Evolutionary conservation across 1,140 invertebrate genomes (phyloP).

Genomic region (Chelonus insularis): DNA sequence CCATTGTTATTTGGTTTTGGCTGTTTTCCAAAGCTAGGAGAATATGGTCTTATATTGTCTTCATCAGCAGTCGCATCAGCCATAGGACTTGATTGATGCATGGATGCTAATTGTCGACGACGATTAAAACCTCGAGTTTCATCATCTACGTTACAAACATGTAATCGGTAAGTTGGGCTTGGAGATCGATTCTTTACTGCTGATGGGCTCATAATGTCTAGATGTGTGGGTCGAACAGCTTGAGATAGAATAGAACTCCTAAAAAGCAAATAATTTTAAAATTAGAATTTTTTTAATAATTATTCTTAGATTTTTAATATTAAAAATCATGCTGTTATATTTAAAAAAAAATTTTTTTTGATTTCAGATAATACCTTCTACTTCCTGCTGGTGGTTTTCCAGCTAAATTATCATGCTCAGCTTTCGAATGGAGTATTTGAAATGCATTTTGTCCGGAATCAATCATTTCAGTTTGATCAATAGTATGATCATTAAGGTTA

Average conservation of each 20-base stretch:
- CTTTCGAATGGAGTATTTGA: constrained; percentile 45
- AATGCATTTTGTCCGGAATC: constrained; percentile 49
- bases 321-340: not conserved
- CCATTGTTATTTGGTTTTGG: constrained; percentile 26
- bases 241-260: constrained; percentile 41
- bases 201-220: constrained; percentile 31
- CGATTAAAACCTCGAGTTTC: constrained; percentile 51
- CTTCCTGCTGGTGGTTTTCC: constrained; percentile 45
- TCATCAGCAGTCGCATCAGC: constrained; percentile 25
- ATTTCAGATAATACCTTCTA: constrained; percentile 49
- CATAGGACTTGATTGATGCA: constrained; percentile 41
- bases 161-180: constrained; percentile 56
- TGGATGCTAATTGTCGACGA: constrained; percentile 33
- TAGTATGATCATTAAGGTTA: too few species aligned
- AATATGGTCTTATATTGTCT: constrained; percentile 40
- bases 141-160: constrained; percentile 57
- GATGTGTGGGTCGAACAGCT: constrained; percentile 32
- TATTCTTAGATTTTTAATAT: too few species aligned
- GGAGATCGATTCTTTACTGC: constrained; percentile 48
- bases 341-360: not conserved
- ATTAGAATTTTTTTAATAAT: not conserved
- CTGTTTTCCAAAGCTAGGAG: constrained; percentile 49
- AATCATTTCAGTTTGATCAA: constrained; percentile 40
- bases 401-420: constrained; percentile 47
- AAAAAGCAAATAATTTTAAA: constrained; percentile 14